A percentile compares a stretch with the other conserved stretches of the same genome.
Conservation (phyloP, 2,888 invertebrate species). For the Zelleria hepariella region DNA sequence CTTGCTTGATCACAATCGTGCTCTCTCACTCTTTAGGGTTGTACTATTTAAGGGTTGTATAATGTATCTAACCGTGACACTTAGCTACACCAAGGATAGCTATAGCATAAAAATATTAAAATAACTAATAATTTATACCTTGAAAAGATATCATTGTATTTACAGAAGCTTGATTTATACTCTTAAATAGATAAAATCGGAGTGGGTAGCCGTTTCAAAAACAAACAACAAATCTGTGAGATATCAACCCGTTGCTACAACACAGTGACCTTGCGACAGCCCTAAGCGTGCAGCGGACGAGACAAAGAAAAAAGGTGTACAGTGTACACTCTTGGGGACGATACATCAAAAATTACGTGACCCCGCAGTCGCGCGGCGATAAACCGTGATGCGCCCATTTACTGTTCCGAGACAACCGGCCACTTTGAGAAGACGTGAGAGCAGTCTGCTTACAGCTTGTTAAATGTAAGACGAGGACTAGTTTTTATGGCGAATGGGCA, state of each 20-base stretch:
- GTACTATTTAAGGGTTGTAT: background rate
- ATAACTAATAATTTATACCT: too few species aligned
- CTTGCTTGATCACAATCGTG: conserved; percentile 56
- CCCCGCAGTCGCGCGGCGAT: conserved; percentile 19
- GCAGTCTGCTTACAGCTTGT: background rate
- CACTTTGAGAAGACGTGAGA: background rate
- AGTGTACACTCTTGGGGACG: conserved; percentile 38
- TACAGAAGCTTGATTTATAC: too few species aligned
- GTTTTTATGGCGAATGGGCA: too few species aligned
- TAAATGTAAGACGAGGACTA: too few species aligned
- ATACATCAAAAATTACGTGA: conserved; percentile 54
- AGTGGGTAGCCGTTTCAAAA: conserved; percentile 1
- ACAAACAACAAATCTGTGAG: conserved; percentile 22
- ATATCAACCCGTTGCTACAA: background rate
- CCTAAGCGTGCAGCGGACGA: conserved; percentile 32
- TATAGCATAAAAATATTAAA: too few species aligned
- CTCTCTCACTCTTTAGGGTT: conserved; percentile 1
- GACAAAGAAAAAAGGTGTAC: conserved; percentile 45
- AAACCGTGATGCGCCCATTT: conserved; percentile 7
- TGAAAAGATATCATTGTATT: too few species aligned
- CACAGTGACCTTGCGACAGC: conserved; percentile 19
- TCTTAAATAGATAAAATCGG: background rate
- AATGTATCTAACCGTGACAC: background rate
- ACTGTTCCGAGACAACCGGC: conserved; percentile 10
- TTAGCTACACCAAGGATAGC: too few species aligned